These are phyloP conservation scores for Brassicogethes aeneus DNA, from an alignment of 2,888 invertebrate genomes.

Conservation along the genomic window DNA sequence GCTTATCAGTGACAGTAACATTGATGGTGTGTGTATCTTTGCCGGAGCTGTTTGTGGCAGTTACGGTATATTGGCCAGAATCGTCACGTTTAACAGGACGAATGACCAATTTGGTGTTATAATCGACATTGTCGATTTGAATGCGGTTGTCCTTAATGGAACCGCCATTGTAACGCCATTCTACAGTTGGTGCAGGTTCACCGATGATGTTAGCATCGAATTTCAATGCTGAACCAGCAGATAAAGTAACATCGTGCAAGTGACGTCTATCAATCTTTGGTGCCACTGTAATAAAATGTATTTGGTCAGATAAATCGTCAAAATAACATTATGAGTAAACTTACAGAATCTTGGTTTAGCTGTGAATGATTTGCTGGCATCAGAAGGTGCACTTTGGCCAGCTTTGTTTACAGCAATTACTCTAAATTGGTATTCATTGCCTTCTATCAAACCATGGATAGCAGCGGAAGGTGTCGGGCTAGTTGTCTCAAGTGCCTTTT, in stretches of 20 bases:
- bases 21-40: slow-evolving; percentile 75
- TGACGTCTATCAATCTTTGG: slow-evolving; percentile 94
- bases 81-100: slow-evolving; percentile 74
- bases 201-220: slow-evolving; percentile 90
- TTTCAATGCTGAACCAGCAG: slow-evolving; percentile 87
- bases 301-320: not conserved
- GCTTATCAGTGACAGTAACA: slow-evolving; percentile 81
- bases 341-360: slow-evolving; percentile 76
- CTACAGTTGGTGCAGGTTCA: slow-evolving; percentile 89
- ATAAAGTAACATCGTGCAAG: slow-evolving; percentile 80
- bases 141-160: slow-evolving; percentile 64
- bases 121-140: slow-evolving; percentile 74
- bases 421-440: slow-evolving; percentile 95
- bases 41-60: slow-evolving; percentile 80
- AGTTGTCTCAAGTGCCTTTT: slow-evolving; percentile 79
- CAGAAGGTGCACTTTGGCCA: slow-evolving; percentile 88
- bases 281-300: slow-evolving; percentile 53
- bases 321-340: slow-evolving; percentile 22
- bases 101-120: slow-evolving; percentile 78
- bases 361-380: slow-evolving; percentile 73
- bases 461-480: slow-evolving; percentile 65
- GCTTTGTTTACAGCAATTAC: slow-evolving; percentile 93
- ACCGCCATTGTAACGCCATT: slow-evolving; percentile 84
- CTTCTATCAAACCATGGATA: slow-evolving; percentile 87
- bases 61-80: slow-evolving; percentile 79